phyloP scores from a whole-genome alignment of 1,140 invertebrate species.

The Trigoniulus corallinus region DNA sequence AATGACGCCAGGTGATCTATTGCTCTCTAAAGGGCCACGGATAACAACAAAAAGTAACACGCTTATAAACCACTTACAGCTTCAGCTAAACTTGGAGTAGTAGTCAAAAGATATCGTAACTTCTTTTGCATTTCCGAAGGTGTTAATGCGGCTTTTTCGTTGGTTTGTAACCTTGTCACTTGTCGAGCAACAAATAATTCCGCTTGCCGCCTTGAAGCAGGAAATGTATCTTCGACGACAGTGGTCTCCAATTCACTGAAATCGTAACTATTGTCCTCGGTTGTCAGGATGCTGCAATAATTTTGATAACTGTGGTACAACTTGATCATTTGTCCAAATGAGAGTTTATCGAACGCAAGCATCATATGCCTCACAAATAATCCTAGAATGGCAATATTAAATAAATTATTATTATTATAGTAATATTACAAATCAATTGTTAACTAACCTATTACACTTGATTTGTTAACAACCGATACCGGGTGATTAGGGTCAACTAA shows the following conservation, averaged over 20 bases:
- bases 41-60: not conserved
- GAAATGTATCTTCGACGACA: slow-evolving; percentile 27
- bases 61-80: slow-evolving; percentile 27
- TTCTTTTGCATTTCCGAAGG: slow-evolving; percentile 54
- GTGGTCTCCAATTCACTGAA: slow-evolving; percentile 15
- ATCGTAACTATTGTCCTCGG: slow-evolving; percentile 12
- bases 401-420: not conserved
- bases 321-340: slow-evolving; percentile 50
- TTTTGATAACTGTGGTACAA: slow-evolving; percentile 15
- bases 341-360: slow-evolving; percentile 59
- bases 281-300: slow-evolving; percentile 17
- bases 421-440: not conserved
- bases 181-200: slow-evolving; percentile 73
- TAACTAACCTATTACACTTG: slow-evolving; percentile 16
- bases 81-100: slow-evolving; percentile 65
- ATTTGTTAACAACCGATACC: slow-evolving; percentile 21
- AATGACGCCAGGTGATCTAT: no score
- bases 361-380: slow-evolving; percentile 62
- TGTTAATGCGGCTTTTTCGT: slow-evolving; percentile 57
- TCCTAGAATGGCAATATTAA: slow-evolving; percentile 31
- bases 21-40: no score
- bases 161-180: slow-evolving; percentile 56
- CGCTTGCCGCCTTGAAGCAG: slow-evolving; percentile 67
- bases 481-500: slow-evolving; percentile 27
- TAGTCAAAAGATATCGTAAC: slow-evolving; percentile 54